Percentiles rank a stretch among this genome's conserved stretches.
phyloP scores from a whole-genome alignment of 2,888 invertebrate species.

The Lochmaea capreae region DNA sequence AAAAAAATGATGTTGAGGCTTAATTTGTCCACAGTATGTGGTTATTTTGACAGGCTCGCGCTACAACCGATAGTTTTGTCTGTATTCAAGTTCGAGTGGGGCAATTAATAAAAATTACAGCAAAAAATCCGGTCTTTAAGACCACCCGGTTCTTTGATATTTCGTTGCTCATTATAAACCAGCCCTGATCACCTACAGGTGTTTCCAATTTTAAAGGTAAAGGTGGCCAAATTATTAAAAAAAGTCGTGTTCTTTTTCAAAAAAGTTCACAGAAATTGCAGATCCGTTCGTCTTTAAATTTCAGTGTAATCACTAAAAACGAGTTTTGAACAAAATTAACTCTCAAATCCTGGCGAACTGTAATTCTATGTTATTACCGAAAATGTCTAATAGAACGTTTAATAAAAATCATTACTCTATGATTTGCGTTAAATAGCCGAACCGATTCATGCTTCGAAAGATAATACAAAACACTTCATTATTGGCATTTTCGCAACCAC shows the following conservation, averaged over 20 bases:
- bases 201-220: constrained; percentile 41
- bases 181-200: constrained; percentile 41
- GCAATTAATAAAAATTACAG: constrained; percentile 42
- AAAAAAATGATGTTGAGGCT: constrained; percentile 37
- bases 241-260: constrained; percentile 17
- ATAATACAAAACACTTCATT: constrained; percentile 27
- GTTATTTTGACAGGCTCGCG: constrained; percentile 41
- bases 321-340: constrained; percentile 34
- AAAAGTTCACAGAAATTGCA: constrained; percentile 13
- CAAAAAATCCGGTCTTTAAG: constrained; percentile 42
- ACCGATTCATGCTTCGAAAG: constrained; percentile 22
- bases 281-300: constrained; percentile 29
- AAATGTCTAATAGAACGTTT: constrained; percentile 33
- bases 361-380: constrained; percentile 36
- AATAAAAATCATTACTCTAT: constrained; percentile 23
- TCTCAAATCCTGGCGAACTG: constrained; percentile 27
- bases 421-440: constrained; percentile 35
- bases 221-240: constrained; percentile 38
- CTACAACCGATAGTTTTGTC: constrained; percentile 39
- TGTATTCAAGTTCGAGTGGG: constrained; percentile 34
- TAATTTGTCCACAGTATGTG: constrained; percentile 36
- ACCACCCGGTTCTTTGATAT: constrained; percentile 43
- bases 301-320: constrained; percentile 36
- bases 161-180: constrained; percentile 38
- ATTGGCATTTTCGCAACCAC: constrained; percentile 14